These are phyloP conservation scores for Bovichtus diacanthus DNA, from an alignment of 2,797 vertebrate genomes.

Conservation along the genomic window DNA sequence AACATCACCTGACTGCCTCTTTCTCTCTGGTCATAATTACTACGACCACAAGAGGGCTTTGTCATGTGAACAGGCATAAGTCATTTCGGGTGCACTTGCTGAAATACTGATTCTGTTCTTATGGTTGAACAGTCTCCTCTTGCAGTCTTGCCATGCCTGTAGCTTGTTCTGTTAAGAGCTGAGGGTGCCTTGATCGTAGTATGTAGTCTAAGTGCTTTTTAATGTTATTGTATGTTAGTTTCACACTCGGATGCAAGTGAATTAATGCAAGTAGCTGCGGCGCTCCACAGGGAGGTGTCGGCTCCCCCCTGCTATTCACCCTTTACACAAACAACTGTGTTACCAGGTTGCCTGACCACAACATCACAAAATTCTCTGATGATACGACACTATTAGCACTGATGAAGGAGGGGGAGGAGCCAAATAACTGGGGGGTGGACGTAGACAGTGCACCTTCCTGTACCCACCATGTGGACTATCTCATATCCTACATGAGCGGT, in stretches of 20 bases:
- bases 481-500: not conserved
- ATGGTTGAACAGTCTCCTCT: not conserved
- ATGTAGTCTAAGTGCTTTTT: not conserved
- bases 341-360: too few species aligned
- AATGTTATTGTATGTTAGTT: not conserved
- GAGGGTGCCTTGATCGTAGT: not conserved
- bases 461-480: too few species aligned
- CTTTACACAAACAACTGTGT: too few species aligned
- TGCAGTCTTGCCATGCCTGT: not conserved
- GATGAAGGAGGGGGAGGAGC: too few species aligned
- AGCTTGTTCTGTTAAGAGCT: not conserved
- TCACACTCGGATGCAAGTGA: not conserved
- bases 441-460: too few species aligned
- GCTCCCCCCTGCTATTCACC: too few species aligned
- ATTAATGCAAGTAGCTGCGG: not conserved
- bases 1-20: not conserved
- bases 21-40: not conserved
- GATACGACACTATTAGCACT: too few species aligned
- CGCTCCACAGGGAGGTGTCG: too few species aligned
- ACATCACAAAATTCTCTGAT: too few species aligned
- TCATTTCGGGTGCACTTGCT: not conserved
- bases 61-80: not conserved
- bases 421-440: too few species aligned
- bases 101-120: not conserved
- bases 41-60: not conserved